phyloP scores from a whole-genome alignment of 2,888 invertebrate genomes.

The Spodoptera littoralis region DNA sequence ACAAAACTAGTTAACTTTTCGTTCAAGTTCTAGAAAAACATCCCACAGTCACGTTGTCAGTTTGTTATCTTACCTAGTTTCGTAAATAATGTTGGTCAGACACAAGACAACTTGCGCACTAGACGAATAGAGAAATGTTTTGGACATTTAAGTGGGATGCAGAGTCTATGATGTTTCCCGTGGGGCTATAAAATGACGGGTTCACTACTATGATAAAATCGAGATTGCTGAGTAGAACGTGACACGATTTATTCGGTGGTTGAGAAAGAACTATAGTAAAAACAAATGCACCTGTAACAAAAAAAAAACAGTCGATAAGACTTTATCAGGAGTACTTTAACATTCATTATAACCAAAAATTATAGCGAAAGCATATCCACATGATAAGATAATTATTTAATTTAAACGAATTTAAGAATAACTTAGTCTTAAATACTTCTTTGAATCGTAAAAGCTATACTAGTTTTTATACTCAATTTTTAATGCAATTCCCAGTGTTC shows the following conservation, averaged over 20 bases:
- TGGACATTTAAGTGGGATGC: constrained; percentile 56
- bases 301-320: constrained; percentile 3
- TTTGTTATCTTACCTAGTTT: constrained; percentile 21
- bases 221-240: constrained; percentile 73
- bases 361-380: too few relatives aligned
- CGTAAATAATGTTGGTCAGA: constrained; percentile 38
- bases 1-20: not conserved
- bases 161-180: constrained; percentile 59
- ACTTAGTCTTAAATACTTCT: too few relatives aligned
- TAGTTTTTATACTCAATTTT: too few relatives aligned
- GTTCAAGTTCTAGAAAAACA: not conserved
- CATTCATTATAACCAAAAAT: too few relatives aligned
- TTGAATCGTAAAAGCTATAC: too few relatives aligned
- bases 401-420: too few relatives aligned
- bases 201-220: constrained; percentile 71
- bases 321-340: too few relatives aligned
- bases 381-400: too few relatives aligned
- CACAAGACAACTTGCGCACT: constrained; percentile 47
- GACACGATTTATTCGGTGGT: constrained; percentile 64
- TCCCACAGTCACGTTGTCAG: not conserved
- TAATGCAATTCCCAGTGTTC: not conserved
- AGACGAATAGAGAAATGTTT: constrained; percentile 58
- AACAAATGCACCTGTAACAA: constrained; percentile 36
- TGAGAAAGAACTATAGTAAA: constrained; percentile 41
- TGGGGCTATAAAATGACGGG: constrained; percentile 66